phyloP scores from a whole-genome alignment of 2,797 vertebrate species.

The Crenichthys baileyi region DNA sequence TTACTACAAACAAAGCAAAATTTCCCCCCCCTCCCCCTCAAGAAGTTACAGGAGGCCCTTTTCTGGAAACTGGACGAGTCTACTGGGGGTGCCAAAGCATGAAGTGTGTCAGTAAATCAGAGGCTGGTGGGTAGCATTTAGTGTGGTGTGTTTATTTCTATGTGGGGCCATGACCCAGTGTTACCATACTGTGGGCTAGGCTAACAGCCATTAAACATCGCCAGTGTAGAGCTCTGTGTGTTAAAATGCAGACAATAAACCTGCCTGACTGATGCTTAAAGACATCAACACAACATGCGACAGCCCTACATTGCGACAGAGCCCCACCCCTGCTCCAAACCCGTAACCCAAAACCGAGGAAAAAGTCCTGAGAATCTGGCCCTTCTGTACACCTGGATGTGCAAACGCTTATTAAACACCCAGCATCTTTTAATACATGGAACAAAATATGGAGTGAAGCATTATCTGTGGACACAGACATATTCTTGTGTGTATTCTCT shows the following conservation, averaged over 20 bases:
- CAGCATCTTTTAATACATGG: conserved; percentile 25
- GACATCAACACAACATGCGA: conserved; percentile 31
- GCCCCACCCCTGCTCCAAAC: too few relatives aligned
- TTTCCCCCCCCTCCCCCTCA: too few relatives aligned
- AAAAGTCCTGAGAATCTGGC: conserved; percentile 17
- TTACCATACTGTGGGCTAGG: conserved; percentile 25
- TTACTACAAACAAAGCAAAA: conserved; percentile 8
- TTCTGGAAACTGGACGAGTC: conserved; percentile 19
- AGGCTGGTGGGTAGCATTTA: conserved; percentile 39
- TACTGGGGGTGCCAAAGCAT: conserved; percentile 30
- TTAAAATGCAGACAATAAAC: conserved; percentile 47
- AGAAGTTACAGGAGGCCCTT: conserved; percentile 24
- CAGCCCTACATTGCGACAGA: conserved; percentile 20
- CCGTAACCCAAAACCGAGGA: too few relatives aligned
- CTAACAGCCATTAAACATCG: conserved; percentile 24
- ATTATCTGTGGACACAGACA: conserved; percentile 21
- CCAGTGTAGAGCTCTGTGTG: conserved; percentile 17
- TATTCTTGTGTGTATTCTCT: conserved; percentile 36
- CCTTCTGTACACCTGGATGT: background rate
- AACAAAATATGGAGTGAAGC: conserved; percentile 32
- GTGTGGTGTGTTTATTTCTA: conserved; percentile 41
- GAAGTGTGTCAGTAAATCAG: conserved; percentile 52
- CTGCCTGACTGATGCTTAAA: conserved; percentile 51
- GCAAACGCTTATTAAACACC: conserved; percentile 20
- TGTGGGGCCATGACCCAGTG: conserved; percentile 34